These are phyloP conservation scores for Adelognathus sp. DNA, from an alignment of 2,888 invertebrate genomes.

Conservation along the genomic window DNA sequence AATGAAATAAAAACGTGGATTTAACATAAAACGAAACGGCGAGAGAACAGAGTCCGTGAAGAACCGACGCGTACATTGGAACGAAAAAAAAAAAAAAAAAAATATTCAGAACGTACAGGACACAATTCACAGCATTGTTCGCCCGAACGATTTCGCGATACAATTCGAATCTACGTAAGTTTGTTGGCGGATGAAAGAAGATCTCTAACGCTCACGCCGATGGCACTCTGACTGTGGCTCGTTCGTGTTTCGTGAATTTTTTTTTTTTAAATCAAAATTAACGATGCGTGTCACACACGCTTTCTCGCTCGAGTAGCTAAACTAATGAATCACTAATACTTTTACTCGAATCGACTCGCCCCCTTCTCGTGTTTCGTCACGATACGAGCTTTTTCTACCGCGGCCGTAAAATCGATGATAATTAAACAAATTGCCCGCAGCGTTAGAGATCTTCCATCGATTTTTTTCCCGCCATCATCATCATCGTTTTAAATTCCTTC, in stretches of 20 bases:
- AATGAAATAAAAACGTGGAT: constrained; percentile 12
- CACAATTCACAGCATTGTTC: constrained; percentile 69
- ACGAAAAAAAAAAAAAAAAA: background rate
- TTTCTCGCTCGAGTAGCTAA: constrained; percentile 49
- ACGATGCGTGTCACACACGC: constrained; percentile 27
- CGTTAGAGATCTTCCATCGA: constrained; percentile 65
- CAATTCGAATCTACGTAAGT: no score
- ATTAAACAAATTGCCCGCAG: constrained; percentile 62
- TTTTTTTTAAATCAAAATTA: no score
- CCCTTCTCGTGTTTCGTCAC: background rate
- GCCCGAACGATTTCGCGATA: constrained; percentile 65
- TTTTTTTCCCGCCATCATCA: background rate
- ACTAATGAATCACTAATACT: constrained; percentile 56
- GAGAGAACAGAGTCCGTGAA: background rate
- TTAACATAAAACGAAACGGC: background rate
- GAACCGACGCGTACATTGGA: background rate
- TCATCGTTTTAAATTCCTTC: constrained; percentile 24
- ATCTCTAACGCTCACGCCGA: constrained; percentile 69
- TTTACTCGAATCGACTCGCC: constrained; percentile 38
- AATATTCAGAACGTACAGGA: background rate
- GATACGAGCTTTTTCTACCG: no score
- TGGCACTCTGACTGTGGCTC: constrained; percentile 52
- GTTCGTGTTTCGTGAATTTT: constrained; percentile 19
- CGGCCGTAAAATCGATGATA: no score
- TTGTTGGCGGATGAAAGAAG: no score